phyloP scores from a whole-genome alignment of 64 coral and sea anemone species.

The Porites australiensis region DNA sequence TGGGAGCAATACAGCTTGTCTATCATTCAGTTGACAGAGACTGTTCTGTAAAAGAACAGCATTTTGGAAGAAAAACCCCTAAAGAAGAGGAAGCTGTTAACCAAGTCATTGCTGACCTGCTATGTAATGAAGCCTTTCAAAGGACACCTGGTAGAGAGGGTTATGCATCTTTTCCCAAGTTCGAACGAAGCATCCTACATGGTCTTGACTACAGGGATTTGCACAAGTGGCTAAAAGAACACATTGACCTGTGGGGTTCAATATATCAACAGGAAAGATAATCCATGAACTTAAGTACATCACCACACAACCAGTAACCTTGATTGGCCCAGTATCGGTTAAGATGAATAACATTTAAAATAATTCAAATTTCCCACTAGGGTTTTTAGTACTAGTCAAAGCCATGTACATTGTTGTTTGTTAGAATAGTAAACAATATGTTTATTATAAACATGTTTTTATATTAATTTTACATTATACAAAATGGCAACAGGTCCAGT shows the following conservation, averaged over 20 bases:
- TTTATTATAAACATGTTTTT: no score
- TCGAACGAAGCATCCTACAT: neutral
- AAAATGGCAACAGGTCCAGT: no score
- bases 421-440: no score
- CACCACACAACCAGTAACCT: no score
- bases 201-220: neutral
- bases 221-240: neutral
- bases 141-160: constrained; percentile 6
- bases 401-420: no score
- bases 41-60: neutral
- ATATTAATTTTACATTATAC: no score
- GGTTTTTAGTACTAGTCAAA: no score
- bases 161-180: constrained; percentile 3
- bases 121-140: constrained; percentile 23
- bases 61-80: neutral
- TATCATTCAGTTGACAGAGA: constrained; percentile 51
- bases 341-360: no score
- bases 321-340: no score
- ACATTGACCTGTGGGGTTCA: constrained; percentile 15
- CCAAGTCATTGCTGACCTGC: constrained; percentile 31
- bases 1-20: constrained; percentile 26
- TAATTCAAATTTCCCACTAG: no score
- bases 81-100: constrained; percentile 21
- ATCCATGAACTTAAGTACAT: no score
- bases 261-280: constrained; percentile 8